These are phyloP conservation scores for Brachypteracias leptosomus DNA, from an alignment of 2,113 vertebrate species.

Conservation along the genomic window DNA sequence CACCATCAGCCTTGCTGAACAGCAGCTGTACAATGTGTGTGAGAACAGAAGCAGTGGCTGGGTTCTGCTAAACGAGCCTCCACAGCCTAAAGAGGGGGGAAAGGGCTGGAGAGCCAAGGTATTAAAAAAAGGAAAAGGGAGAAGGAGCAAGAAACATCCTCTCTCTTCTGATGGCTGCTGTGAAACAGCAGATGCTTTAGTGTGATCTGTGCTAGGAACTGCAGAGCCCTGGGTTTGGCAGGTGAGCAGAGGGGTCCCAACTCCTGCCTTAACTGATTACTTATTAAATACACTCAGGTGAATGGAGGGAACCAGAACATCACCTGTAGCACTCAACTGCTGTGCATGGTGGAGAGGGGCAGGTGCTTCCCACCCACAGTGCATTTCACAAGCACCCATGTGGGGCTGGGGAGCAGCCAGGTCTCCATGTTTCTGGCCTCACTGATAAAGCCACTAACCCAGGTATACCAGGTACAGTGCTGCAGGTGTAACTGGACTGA, in stretches of 20 bases:
- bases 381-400: not conserved
- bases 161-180: not conserved
- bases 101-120: not conserved
- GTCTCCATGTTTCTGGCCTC: not conserved
- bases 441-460: not conserved
- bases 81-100: not conserved
- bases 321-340: fast-evolving
- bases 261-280: fast-evolving
- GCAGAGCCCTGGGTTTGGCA: not conserved
- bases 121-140: not conserved
- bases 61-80: not conserved
- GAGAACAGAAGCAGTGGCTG: not conserved
- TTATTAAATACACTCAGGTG: not conserved
- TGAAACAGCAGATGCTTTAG: not conserved
- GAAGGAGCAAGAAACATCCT: not conserved
- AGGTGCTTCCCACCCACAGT: not conserved
- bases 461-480: fast-evolving
- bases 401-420: fast-evolving
- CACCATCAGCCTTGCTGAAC: not conserved
- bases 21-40: not conserved
- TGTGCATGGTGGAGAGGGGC: fast-evolving
- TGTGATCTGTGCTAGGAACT: fast-evolving
- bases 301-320: not conserved
- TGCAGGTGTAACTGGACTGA: not conserved
- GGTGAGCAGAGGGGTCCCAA: fast-evolving